Base-by-base conservation (phyloP, 2,797 vertebrate species). In the Falco concolor region DNA sequence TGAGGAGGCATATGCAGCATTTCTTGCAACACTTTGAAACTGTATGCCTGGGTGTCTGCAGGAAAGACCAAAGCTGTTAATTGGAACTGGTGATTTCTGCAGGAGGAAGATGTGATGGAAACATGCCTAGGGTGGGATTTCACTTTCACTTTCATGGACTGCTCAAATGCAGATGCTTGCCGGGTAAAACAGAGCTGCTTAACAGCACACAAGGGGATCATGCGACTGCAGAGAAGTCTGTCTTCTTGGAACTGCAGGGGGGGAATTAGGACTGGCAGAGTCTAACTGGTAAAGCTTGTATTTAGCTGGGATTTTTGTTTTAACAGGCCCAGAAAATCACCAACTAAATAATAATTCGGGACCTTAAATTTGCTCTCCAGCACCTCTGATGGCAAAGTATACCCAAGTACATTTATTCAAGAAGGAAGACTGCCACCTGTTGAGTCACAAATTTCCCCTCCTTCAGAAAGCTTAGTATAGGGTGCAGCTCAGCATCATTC, bases 341-440 rank as follows among this genome's bases (percentile, higher is more conserved):
- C 49, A 21, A 15, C 52, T 56, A 36, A 78, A 45, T 28, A 38
- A 3, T 4, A 49, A 89, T 30, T 13, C 7, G 4, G 75, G 81
- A 8, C 76, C 56, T 87, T 61, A 13, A 6, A 34, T 74, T 67
- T 49, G 86, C 67, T 81, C 25, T 60, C 30, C 67, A 70, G 93
- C 72, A 86, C 69, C 59, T 83, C 83, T 60, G 80, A 69, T 4
- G 17, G 80, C 77, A 82, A 53, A 83, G 54, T 28, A 2, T 2
- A 40, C 67, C 72, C 77, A 18, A 64, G 52, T 16, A 10, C n/a
- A 5, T 34, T 42, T 49, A 69, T 90, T 90, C 23, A 44, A 95
- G 89, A 96, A 93, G 87, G 89, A 92, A 94, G 86, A 93, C 88
- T 78, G 89, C 68, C 94, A 82, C 60, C 91, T 56, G 17, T 75